A percentile compares a stretch with the other conserved stretches of the same genome.
Evolutionary conservation across 2,113 vertebrate species (phyloP).

Genomic region (Bubo blakistoni): DNA sequence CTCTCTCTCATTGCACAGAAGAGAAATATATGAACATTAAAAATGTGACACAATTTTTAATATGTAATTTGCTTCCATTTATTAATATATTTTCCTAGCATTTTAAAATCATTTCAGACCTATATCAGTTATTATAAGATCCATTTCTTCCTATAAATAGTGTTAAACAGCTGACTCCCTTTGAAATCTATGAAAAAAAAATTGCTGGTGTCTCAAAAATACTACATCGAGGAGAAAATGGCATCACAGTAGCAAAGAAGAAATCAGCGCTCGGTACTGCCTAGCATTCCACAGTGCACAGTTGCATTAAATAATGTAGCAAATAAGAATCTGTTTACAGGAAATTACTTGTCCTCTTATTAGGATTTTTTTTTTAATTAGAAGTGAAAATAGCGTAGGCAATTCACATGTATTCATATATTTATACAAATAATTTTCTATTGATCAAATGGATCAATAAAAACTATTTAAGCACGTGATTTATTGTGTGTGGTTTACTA

Average conservation of each 20-base stretch:
- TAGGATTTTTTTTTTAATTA: neutral
- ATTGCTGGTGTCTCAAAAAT: neutral
- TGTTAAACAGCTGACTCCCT: neutral
- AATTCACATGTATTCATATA: neutral
- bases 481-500: slow-evolving; percentile 8
- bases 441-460: slow-evolving; percentile 13
- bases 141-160: neutral
- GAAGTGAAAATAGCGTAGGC: neutral
- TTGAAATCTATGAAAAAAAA: neutral
- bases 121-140: neutral
- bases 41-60: neutral
- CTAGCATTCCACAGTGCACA: neutral
- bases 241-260: neutral
- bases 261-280: neutral
- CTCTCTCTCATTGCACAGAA: neutral
- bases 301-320: neutral
- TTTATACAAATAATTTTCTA: neutral
- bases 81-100: neutral
- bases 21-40: neutral
- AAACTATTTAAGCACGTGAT: neutral
- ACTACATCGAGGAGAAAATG: neutral
- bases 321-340: neutral
- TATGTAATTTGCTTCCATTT: neutral
- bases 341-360: neutral
- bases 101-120: neutral